Base-by-base conservation (phyloP, 2,797 vertebrate genomes). In the Sebastes hubbsi region DNA sequence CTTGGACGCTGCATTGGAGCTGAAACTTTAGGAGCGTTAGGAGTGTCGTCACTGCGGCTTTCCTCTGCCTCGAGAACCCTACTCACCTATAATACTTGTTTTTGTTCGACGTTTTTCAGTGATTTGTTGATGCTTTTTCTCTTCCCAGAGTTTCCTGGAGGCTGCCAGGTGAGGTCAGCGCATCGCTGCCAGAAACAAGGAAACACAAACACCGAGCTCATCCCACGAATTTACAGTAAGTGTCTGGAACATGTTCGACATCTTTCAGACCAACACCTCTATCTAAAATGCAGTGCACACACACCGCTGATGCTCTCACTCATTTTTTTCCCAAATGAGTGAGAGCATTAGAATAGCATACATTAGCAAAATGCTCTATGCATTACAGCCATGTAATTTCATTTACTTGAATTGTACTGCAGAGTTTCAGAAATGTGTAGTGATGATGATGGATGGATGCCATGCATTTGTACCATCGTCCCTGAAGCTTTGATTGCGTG, bases 151-250 rank as follows among this genome's bases (percentile, higher is more conserved):
- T 38, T 76, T 78, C 56, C 20, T 3, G 32, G 67, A 88, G 59
- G 64, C 55, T 68, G 32, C 65, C 59, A n/a, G 36, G 55, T 71
- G 82, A 86, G 55, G 10, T 84, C 69, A 36, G 49, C 22, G 7
- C 22, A 6, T 36, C 25, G 24, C 68, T 61, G 55, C 69, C 58
- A 46, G 62, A 64, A 64, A 54, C 25, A n/a, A 78, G 58, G 54
- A 80, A 46, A 36, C 24, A 14, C 22, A n/a, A 69, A 32, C 72
- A 22, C 24, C 72, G 16, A 64, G 42, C 32, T 72, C 61, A 60
- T 73, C 63, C 30, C 2, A 7, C 67, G 4, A 72, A 29, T 62
- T 77, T 54, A 55, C 70, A 54, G 90, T 90, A 82, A 91, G 91
- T 80, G 34, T 27, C 25, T 68, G 27, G 1, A 75, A 66, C 52